Percentiles rank a stretch among this genome's conserved stretches.
These are phyloP conservation scores for Coptodon rendalli DNA, from an alignment of 2,113 vertebrate species.

Conservation along the genomic window DNA sequence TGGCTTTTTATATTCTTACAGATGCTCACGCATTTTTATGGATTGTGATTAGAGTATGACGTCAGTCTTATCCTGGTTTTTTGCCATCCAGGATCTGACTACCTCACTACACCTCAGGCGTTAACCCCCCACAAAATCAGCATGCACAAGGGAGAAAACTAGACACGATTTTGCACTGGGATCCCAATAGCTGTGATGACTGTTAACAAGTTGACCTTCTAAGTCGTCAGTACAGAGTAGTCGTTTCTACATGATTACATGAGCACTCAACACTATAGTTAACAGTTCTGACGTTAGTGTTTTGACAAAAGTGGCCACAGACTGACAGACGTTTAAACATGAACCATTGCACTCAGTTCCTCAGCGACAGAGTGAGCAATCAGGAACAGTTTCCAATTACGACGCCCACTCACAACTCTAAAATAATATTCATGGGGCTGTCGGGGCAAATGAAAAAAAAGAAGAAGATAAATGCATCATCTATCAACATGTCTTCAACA, in stretches of 20 bases:
- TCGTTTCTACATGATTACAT: neutral
- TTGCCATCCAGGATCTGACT: neutral
- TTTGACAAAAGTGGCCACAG: neutral
- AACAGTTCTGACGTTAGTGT: neutral
- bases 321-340: neutral
- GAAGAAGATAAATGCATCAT: neutral
- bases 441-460: neutral
- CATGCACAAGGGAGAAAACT: neutral
- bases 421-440: neutral
- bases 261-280: neutral
- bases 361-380: neutral
- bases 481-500: neutral
- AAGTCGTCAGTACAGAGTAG: neutral
- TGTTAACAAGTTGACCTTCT: neutral
- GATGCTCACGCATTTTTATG: neutral
- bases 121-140: neutral
- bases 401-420: neutral
- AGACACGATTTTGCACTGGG: neutral
- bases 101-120: neutral
- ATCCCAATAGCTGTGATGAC: neutral
- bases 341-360: neutral
- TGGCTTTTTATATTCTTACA: neutral
- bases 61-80: neutral
- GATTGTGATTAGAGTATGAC: neutral
- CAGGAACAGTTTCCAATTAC: neutral